phyloP scores from a whole-genome alignment of 2,797 vertebrate species.

The Arctocebus calabarensis region DNA sequence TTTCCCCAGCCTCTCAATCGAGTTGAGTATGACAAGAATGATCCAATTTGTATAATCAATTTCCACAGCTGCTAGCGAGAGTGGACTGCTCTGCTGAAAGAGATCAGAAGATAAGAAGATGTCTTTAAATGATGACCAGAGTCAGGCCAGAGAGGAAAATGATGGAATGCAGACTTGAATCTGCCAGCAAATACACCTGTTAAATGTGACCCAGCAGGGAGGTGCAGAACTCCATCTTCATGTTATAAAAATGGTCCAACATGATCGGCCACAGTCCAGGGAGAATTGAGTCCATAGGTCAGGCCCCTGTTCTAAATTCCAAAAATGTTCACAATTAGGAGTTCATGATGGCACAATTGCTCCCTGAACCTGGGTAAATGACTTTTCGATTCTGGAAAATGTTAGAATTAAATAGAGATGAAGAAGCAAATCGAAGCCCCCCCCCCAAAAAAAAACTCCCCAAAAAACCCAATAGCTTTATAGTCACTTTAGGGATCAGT shows the following conservation, averaged over 20 bases:
- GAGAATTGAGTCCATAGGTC: background rate
- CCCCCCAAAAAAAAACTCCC: background rate
- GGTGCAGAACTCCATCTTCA: background rate
- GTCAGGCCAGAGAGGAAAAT: conserved; percentile 17
- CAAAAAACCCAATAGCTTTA: background rate
- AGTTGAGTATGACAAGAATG: background rate
- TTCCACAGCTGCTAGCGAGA: background rate
- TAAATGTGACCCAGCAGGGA: background rate
- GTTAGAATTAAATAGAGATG: background rate
- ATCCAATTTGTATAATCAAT: background rate
- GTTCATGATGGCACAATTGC: background rate
- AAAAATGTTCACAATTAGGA: too few relatives aligned
- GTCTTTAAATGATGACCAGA: background rate
- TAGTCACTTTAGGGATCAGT: background rate
- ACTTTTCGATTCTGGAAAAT: background rate
- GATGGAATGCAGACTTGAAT: background rate
- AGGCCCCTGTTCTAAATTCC: background rate
- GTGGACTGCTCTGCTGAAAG: background rate
- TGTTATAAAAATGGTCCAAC: background rate
- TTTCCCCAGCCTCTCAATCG: too few relatives aligned
- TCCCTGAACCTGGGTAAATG: background rate
- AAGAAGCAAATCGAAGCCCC: background rate
- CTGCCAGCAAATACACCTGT: background rate
- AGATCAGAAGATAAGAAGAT: conserved; percentile 45
- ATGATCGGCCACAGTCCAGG: background rate